Conservation (phyloP, 2,113 vertebrate species). For the Hydrochoerus hydrochaeris region DNA sequence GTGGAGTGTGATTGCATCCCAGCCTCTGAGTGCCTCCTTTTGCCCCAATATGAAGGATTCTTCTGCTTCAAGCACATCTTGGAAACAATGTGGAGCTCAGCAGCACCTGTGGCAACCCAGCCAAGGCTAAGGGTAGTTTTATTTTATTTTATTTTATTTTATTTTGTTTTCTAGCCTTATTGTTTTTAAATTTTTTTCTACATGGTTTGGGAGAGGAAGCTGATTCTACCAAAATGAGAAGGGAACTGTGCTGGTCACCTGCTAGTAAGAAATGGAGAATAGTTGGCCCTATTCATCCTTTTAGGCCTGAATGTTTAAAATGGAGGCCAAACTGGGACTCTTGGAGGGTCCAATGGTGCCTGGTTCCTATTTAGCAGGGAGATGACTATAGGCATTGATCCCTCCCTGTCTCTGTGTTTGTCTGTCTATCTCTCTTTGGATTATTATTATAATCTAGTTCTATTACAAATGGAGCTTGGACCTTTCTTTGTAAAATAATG, state of each 20-base stretch:
- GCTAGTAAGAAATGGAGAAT: background rate
- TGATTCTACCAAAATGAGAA: background rate
- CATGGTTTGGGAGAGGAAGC: background rate
- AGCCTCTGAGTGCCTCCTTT: background rate
- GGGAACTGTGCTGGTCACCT: background rate
- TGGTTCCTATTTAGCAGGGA: background rate
- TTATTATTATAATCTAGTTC: too few species aligned
- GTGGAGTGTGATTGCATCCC: background rate
- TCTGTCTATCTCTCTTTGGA: too few species aligned
- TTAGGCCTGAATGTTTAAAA: background rate
- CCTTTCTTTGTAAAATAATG: background rate
- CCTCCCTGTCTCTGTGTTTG: background rate
- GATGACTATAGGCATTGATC: background rate
- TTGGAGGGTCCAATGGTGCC: background rate
- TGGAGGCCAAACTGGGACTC: background rate
- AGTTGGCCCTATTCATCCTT: background rate
- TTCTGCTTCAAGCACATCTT: background rate
- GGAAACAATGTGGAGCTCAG: conserved; percentile 3
- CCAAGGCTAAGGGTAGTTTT: background rate
- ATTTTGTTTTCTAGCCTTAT: background rate
- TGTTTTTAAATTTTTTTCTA: background rate
- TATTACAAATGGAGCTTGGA: background rate
- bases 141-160: background rate
- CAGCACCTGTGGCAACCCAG: background rate
- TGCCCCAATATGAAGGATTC: background rate